Conservation (phyloP, 2,797 vertebrate species). For the Halcyon chelicuti region DNA sequence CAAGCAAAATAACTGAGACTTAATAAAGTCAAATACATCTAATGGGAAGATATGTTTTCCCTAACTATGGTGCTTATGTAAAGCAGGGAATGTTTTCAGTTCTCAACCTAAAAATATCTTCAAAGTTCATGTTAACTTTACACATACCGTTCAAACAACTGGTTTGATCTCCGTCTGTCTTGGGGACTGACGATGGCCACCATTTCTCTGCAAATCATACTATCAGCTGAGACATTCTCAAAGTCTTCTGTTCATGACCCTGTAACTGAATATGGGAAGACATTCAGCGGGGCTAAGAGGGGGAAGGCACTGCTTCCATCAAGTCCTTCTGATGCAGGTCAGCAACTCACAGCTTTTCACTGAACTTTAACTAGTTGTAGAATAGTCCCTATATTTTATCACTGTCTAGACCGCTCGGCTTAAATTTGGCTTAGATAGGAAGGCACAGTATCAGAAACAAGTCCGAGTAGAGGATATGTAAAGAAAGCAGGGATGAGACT, state of each 20-base stretch:
- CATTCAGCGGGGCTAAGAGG: neutral
- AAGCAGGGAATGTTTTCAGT: slow-evolving; percentile 45
- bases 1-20: no score
- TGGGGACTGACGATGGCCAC: neutral
- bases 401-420: rapidly evolving
- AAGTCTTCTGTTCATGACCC: neutral
- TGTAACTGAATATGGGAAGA: neutral
- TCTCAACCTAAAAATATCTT: slow-evolving; percentile 64
- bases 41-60: no score
- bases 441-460: neutral
- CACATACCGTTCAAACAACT: neutral
- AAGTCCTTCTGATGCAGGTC: neutral
- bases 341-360: neutral
- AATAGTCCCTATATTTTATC: neutral
- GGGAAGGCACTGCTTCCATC: neutral
- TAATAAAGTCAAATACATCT: no score
- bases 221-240: neutral
- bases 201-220: neutral
- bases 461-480: neutral
- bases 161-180: slow-evolving; percentile 46
- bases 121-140: slow-evolving; percentile 49
- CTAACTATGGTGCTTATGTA: neutral
- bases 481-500: neutral
- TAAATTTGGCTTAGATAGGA: neutral
- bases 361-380: neutral